Base-by-base conservation (phyloP, 2,888 invertebrate genomes). In the Sarcophaga carnaria region DNA sequence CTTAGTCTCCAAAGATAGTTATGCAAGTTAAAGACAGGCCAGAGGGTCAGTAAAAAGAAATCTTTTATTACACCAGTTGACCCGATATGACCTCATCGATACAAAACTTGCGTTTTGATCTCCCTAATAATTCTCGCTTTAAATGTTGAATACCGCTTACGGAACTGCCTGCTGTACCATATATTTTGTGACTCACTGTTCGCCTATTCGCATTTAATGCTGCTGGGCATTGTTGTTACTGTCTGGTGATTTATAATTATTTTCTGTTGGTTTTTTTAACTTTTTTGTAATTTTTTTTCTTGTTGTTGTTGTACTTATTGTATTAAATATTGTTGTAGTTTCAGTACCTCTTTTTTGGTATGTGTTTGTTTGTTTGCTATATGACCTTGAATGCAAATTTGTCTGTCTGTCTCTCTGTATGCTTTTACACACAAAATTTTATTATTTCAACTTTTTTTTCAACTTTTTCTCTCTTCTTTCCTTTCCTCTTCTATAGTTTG, bases 361-460 rank as follows among this genome's bases (percentile, higher is more conserved):
- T 54, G 4, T 49, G 62, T 84, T 75, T 70, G 49, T 12, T 77
- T 20, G 20, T 20, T 25, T 66, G 47, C 67, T 75, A 66, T 54
- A 74, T 84, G 87, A 87, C 87, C 87, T 87, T 87, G 87, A 87
- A 84, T 75, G 75, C 81, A 37, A 37, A 10, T 79, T 84, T 54
- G 10, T 54, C 17, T 54, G 12, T 81, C 81, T 84, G 79, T 74
- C 75, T 76, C 83, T 76, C 54, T 54, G 4, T 54, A 12, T 14
- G 8, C 60, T 70, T 25, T 47, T 45, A 49, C 49, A 49, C 4
- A 83, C 17, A 72, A 49, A 78, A 72, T 81, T 75, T 25, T 63
- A 59, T 64, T 71, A 49, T 27, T 37, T 22, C 8, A 62, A 17
- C 69, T 83, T 22, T 47, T 47, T 14, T 47, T 37, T 8, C 8